These are phyloP conservation scores for Sesia apiformis DNA, from an alignment of 2,888 invertebrate species.

Conservation along the genomic window DNA sequence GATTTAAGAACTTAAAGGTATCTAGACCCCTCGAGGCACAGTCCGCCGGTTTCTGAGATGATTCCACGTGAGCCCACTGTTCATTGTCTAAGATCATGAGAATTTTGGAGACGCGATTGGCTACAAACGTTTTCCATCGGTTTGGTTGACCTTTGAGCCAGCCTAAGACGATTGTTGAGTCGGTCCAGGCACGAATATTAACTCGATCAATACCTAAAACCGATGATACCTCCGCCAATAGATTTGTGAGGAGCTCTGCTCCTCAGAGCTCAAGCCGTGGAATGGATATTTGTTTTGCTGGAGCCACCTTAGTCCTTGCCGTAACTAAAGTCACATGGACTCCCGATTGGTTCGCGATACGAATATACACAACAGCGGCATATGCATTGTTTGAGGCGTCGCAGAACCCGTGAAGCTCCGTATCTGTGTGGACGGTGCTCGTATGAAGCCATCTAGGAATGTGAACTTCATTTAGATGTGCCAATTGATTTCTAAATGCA, in stretches of 20 bases:
- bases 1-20: not conserved
- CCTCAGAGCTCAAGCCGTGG: not conserved
- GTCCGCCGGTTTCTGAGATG: too few species aligned
- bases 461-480: too few species aligned
- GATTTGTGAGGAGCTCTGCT: too few species aligned
- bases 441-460: too few species aligned
- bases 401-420: not conserved
- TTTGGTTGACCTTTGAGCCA: not conserved
- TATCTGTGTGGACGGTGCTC: too few species aligned
- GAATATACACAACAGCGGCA: not conserved
- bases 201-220: too few species aligned
- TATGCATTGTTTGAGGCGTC: slow-evolving; percentile 1
- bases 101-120: slow-evolving; percentile 3
- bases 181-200: not conserved
- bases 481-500: too few species aligned
- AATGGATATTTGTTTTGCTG: not conserved
- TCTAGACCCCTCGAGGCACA: too few species aligned
- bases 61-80: too few species aligned
- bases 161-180: not conserved
- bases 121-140: not conserved
- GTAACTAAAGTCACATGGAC: not conserved
- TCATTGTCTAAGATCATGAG: too few species aligned
- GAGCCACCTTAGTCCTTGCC: not conserved
- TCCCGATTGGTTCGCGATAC: not conserved
- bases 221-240: too few species aligned